Evolutionary conservation across 1,140 invertebrate genomes (phyloP), one percentile per base, ranked within the genome.

Genomic region (Philotrypesis tridentata): DNA sequence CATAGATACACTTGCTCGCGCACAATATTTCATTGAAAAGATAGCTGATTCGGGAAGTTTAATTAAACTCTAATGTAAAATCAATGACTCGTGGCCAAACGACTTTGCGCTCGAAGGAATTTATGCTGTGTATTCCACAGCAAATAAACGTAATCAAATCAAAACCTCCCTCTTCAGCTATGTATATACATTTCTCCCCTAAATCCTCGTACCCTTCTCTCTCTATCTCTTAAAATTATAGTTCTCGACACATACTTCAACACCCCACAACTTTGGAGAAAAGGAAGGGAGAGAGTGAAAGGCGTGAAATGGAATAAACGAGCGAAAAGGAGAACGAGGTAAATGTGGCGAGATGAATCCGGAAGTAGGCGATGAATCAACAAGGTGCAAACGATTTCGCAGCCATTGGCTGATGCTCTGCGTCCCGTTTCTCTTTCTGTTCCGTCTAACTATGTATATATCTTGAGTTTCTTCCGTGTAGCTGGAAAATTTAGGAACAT

Each of bases 311-410:
- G 37, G 31, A 43, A 67, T 67, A 43, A 77, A 77, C 60, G 61
- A 77, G 37, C 33, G 55, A 75, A 37, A n/a, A 17, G 23, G 48
- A 67, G 37, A 65, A 67, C 11, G 75, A 43, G 60, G 63, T 55
- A 78, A 68, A 78, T 78, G 76, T 68, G 76, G 63, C 65, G 40
- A 68, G 65, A 67, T 65, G 27, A 68, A 68, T 78, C 76, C 33
- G 33, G 48, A 65, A 76, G 61, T 76, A 76, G 63, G 65, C 40
- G 33, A 33, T 68, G 76, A 68, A 68, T 78, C 37, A 68, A 48
- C 63, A 14, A 78, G 65, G 25, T 55, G 65, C 37, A 48, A 33
- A 68, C 65, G 23, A 78, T 77, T 65, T 33, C 29, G 8, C 9
- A 5, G 8, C 43, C 67, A 70, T 70, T 27, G 29, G 9, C 8